Conservation (phyloP, 2,888 invertebrate genomes). For the Hydrotaea diabolus region DNA sequence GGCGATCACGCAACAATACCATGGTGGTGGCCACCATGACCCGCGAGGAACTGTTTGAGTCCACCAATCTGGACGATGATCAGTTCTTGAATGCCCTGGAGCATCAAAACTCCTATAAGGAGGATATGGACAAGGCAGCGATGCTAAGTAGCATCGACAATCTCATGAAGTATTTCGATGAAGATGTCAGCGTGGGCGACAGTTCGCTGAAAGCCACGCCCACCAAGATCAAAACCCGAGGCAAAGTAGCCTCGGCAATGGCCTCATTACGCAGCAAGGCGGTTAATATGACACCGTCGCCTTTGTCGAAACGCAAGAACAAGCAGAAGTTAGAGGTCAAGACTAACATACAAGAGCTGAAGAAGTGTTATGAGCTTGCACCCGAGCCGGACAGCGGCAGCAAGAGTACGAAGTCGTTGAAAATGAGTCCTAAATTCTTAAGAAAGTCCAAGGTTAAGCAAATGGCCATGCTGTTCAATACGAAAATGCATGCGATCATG, state of each 20-base stretch:
- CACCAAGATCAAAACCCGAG: constrained; percentile 57
- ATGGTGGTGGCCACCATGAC: constrained; percentile 73
- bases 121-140: background rate
- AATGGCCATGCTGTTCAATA: constrained; percentile 77
- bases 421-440: constrained; percentile 58
- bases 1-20: constrained; percentile 63
- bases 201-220: constrained; percentile 65
- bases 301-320: constrained; percentile 42
- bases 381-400: background rate
- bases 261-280: constrained; percentile 70
- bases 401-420: background rate
- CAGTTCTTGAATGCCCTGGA: constrained; percentile 72
- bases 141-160: constrained; percentile 70
- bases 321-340: constrained; percentile 41
- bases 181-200: constrained; percentile 71
- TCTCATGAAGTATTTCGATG: constrained; percentile 76
- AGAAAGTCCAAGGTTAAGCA: constrained; percentile 74
- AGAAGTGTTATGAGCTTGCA: constrained; percentile 72
- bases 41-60: constrained; percentile 75
- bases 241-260: constrained; percentile 73
- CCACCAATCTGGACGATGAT: constrained; percentile 74
- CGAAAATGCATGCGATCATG: constrained; percentile 74
- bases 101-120: constrained; percentile 70
- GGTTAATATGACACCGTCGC: constrained; percentile 45
- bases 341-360: constrained; percentile 70